Base-by-base conservation (phyloP, 2,113 vertebrate species). In the Argyrosomus japonicus region DNA sequence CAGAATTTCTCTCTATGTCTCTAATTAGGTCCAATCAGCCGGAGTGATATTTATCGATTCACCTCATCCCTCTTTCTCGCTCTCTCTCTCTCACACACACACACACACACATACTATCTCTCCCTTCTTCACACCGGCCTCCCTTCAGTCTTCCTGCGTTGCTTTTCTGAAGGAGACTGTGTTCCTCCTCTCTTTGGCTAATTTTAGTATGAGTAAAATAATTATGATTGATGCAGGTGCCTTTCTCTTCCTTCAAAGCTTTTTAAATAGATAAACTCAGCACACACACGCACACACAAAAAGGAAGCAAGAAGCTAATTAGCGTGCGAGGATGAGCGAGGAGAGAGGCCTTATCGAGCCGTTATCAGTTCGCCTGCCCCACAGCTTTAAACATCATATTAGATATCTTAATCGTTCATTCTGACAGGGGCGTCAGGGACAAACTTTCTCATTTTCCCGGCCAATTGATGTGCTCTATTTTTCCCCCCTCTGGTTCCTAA, bases 31-130 rank as follows among this genome's bases (percentile, higher is more conserved):
- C 90, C 92, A 95, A 95, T 95, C 93, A 94, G 87, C 70, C 76
- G 4, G 85, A 95, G 93, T 93, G 93, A 95, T 95, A 95, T 94
- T 94, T 94, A 95, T 95, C 85, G 90, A 94, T 95, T 93, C 89
- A 84, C 85, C 87, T 90, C 88, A 72, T 89, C 83, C 68, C 81
- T 56, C 65, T 82, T 29, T 86, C 77, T 75, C 32, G 32, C 75
- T 18, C 19, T 51, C 75, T 47, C 27, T 29, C 27, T 29, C 36
- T 6, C 48, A 70, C 72, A 21, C 29, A 21, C 50, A 36, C 32
- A 36, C 32, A 36, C 4, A 32, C 29, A 5, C 29, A 32, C 29
- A 5, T 8, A 40, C 36, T 4, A 43, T 72, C 54, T 53, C 32
- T 56, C 73, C 75, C 6, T 71, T 72, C 57, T 73, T 90, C 77